phyloP scores from a whole-genome alignment of 2,797 vertebrate genomes.

The Propithecus perrieri region DNA sequence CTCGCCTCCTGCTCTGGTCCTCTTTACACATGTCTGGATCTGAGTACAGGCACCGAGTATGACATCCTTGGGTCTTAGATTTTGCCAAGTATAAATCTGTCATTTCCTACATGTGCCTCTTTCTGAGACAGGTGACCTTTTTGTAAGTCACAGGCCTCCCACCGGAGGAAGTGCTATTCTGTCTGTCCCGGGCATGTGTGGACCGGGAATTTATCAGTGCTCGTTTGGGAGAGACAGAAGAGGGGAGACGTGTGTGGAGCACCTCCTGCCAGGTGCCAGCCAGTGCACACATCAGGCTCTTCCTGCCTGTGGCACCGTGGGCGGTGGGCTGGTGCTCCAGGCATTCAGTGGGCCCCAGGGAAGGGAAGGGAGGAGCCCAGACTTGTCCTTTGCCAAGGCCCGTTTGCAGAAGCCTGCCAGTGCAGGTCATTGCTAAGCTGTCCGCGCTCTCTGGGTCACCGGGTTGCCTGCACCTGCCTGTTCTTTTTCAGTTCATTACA shows the following conservation, averaged over 20 bases:
- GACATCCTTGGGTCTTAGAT: neutral
- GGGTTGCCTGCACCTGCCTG: neutral
- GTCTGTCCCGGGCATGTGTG: neutral
- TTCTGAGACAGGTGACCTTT: neutral
- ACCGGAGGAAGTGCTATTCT: neutral
- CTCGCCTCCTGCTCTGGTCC: neutral
- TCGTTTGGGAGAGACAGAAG: neutral
- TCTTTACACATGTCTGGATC: neutral
- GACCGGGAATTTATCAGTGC: neutral
- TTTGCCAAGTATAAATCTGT: neutral
- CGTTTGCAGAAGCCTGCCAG: neutral
- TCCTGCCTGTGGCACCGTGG: neutral
- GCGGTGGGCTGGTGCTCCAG: too few relatives aligned
- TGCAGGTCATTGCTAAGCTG: neutral
- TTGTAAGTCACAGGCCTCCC: neutral
- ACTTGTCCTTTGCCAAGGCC: neutral
- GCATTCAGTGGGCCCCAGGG: neutral
- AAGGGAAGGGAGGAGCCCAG: neutral
- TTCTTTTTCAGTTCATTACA: neutral
- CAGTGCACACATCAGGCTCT: neutral
- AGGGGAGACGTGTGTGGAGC: neutral
- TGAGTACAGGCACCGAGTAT: neutral
- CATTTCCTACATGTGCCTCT: neutral
- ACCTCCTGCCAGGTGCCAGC: rapidly evolving
- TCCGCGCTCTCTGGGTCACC: neutral